These are phyloP conservation scores for Acipenser ruthenus DNA, from an alignment of 2,797 vertebrate species.

Conservation along the genomic window DNA sequence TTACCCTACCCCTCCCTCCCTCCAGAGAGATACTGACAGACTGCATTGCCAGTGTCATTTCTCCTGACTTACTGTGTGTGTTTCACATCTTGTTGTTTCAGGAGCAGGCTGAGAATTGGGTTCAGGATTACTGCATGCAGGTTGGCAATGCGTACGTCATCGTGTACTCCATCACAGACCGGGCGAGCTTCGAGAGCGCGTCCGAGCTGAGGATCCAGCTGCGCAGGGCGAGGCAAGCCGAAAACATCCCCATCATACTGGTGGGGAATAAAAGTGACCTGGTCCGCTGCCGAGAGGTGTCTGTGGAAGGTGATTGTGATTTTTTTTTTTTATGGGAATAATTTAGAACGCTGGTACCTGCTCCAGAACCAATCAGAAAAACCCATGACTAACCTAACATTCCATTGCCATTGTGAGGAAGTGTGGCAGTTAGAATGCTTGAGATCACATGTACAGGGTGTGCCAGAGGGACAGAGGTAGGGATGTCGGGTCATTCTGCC, in stretches of 20 bases:
- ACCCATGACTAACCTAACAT: too few relatives aligned
- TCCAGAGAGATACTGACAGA: slow-evolving; percentile 38
- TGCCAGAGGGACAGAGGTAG: too few relatives aligned
- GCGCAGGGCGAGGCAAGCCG: slow-evolving; percentile 70
- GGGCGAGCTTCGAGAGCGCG: slow-evolving; percentile 82
- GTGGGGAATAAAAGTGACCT: slow-evolving; percentile 94
- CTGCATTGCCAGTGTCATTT: neutral
- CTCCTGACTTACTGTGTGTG: neutral
- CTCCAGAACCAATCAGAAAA: too few relatives aligned
- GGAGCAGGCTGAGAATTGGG: slow-evolving; percentile 55
- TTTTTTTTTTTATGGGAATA: too few relatives aligned
- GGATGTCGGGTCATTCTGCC: too few relatives aligned
- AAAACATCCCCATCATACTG: slow-evolving; percentile 91
- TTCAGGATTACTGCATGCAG: slow-evolving; percentile 64
- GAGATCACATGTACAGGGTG: too few relatives aligned
- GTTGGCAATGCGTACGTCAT: slow-evolving; percentile 83
- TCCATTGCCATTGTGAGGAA: too few relatives aligned
- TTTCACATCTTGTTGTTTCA: neutral
- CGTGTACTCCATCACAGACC: slow-evolving; percentile 87
- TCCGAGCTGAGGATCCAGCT: slow-evolving; percentile 86
- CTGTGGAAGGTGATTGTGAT: slow-evolving; percentile 69
- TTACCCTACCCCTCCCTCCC: slow-evolving; percentile 27
- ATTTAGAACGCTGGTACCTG: too few relatives aligned
- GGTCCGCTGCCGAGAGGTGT: slow-evolving; percentile 82
- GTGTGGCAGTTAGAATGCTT: too few relatives aligned